phyloP scores from a whole-genome alignment of 2,113 vertebrate genomes.

The Hirundichthys speculiger region DNA sequence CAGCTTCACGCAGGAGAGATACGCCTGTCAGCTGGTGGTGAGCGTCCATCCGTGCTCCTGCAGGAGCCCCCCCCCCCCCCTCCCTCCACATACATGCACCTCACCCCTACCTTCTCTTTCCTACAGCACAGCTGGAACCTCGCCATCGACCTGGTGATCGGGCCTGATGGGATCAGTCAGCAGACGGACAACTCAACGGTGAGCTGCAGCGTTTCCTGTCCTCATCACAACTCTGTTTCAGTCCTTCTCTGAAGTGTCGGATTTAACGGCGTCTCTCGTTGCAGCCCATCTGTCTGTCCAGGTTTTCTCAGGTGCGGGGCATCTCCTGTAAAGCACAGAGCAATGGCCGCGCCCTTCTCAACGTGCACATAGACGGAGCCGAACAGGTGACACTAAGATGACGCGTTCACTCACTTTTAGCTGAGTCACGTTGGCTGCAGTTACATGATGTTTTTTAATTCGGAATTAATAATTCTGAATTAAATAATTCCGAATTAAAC shows the following conservation, averaged over 20 bases:
- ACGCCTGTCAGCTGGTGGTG: constrained; percentile 67
- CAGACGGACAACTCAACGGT: constrained; percentile 86
- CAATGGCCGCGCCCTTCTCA: constrained; percentile 82
- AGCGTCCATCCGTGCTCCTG: constrained; percentile 9
- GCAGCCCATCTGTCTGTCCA: constrained; percentile 87
- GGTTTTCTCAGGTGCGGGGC: constrained; percentile 87
- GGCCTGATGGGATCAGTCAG: constrained; percentile 91
- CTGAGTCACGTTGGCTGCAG: too few species aligned
- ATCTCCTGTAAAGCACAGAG: constrained; percentile 82
- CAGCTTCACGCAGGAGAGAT: constrained; percentile 70
- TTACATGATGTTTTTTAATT: too few species aligned
- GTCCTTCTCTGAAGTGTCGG: not conserved
- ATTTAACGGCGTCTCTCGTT: not conserved
- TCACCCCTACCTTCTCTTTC: not conserved
- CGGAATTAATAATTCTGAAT: too few species aligned
- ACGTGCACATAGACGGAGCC: constrained; percentile 84
- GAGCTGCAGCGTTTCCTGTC: constrained; percentile 8
- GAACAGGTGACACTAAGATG: constrained; percentile 80
- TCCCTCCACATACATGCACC: too few species aligned
- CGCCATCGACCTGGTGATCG: constrained; percentile 90
- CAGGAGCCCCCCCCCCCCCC: too few species aligned
- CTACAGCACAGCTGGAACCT: constrained; percentile 88
- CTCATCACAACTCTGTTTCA: not conserved
- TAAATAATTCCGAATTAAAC: too few species aligned
- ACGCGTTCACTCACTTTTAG: too few species aligned